These are phyloP conservation scores for Alethe diademata DNA, from an alignment of 2,113 vertebrate species.

Conservation along the genomic window DNA sequence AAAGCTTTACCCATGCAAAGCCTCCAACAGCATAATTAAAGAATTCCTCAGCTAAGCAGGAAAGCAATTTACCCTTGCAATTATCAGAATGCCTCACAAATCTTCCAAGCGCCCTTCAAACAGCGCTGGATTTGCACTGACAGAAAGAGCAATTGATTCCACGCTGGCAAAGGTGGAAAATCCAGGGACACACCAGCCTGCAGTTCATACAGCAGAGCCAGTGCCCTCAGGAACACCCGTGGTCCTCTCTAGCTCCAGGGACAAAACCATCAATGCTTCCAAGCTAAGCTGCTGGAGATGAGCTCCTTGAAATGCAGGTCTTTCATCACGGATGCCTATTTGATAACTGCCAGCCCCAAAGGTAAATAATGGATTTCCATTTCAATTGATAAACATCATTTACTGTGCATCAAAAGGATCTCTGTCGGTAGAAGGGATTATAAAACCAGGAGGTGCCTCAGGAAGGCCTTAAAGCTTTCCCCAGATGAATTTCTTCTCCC, in stretches of 20 bases:
- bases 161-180: not conserved
- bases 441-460: not conserved
- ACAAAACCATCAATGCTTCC: not conserved
- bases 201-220: not conserved
- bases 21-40: not conserved
- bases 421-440: not conserved
- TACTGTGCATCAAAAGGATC: not conserved
- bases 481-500: not conserved
- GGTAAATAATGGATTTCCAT: conserved; percentile 6
- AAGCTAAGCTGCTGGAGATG: not conserved
- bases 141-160: conserved; percentile 4
- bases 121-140: not conserved
- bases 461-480: not conserved
- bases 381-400: not conserved
- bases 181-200: not conserved
- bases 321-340: not conserved
- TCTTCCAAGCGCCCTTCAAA: not conserved
- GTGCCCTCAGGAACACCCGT: not conserved
- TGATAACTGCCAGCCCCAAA: not conserved
- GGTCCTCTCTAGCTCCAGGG: not conserved
- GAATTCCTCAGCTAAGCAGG: not conserved
- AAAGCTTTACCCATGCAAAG: not conserved
- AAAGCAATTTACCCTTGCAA: not conserved
- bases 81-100: conserved; percentile 1
- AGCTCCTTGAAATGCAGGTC: not conserved